A percentile compares a stretch with the other conserved stretches of the same genome.
phyloP scores from a whole-genome alignment of 2,797 vertebrate genomes.

The Acrossocheilus fasciatus region DNA sequence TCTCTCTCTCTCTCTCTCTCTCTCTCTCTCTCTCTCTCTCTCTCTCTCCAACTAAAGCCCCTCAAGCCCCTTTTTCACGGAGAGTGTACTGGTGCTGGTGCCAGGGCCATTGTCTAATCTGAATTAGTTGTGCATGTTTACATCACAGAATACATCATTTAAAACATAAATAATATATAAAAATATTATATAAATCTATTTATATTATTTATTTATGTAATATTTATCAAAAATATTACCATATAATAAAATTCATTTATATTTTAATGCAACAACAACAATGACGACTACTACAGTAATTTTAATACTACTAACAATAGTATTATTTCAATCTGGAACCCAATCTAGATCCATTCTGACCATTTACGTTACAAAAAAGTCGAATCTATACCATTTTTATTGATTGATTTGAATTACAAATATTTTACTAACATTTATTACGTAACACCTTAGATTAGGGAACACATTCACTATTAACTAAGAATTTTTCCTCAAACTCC shows the following conservation, averaged over 20 bases:
- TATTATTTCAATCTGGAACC: no score
- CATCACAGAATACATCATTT: not conserved
- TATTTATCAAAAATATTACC: no score
- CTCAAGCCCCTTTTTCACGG: not conserved
- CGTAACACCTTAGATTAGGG: not conserved
- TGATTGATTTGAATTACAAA: not conserved
- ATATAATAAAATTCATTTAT: no score
- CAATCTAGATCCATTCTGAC: no score
- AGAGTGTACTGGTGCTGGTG: not conserved
- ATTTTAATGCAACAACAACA: not conserved
- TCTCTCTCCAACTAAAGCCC: not conserved
- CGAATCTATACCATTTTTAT: no score
- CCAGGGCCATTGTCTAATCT: not conserved
- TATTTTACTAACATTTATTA: not conserved
- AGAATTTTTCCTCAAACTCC: no score
- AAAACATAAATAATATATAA: no score
- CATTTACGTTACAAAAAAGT: no score
- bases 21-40: not conserved
- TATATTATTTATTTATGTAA: no score
- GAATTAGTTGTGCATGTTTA: not conserved
- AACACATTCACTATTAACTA: not conserved
- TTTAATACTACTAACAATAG: no score
- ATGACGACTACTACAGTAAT: not conserved
- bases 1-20: not conserved
- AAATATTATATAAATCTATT: no score